Evolutionary conservation across 2,888 invertebrate genomes (phyloP), one percentile per base, ranked within the genome.

Genomic region (Limnephilus lunatus): DNA sequence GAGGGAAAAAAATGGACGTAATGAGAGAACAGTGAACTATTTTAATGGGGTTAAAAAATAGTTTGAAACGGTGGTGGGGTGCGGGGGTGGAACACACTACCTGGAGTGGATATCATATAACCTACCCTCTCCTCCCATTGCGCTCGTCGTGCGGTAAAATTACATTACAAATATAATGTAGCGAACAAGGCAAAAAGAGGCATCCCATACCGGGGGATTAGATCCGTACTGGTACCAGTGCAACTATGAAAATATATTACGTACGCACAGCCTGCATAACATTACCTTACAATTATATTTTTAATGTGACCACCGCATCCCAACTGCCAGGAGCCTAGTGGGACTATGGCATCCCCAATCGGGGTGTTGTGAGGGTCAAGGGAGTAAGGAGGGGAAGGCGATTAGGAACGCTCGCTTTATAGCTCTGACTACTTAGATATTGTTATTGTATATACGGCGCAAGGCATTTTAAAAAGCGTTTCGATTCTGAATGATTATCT

Each of bases 161-260:
- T 53, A 53, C 68, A 87, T 87, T 53, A 87, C 48, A 85, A 87
- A 48, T 87, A 53, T 87, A 35, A 87, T 31, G 68, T 48, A 53
- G 53, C 53, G 53, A 53, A 85, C 31, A 19, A 68, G n/a, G 48
- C 31, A 53, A 87, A 35, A 32, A 30, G 82, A 30, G 15, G 68
- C 31, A 35, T 19, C 31, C 85, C 68, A 25, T 68, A 25, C 25
- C 25, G 9, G 25, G 68, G 68, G 68, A 25, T 68, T 68, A 68
- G 68, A 68, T 68, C 68, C 9, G 68, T 68, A n/a, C 68, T 25
- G 68, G 68, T 9, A 25, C 9, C 25, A 68, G 68, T 25, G 68
- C 68, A 68, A 68, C 68, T 68, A 68, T 68, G 68, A 68, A 25
- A 68, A 68, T 9, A 68, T 68, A 68, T 68, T 25, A 48, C 15